A percentile compares a stretch with the other conserved stretches of the same genome.
Evolutionary conservation across 2,888 invertebrate genomes (phyloP).

Genomic region (Drosophila putrida): DNA sequence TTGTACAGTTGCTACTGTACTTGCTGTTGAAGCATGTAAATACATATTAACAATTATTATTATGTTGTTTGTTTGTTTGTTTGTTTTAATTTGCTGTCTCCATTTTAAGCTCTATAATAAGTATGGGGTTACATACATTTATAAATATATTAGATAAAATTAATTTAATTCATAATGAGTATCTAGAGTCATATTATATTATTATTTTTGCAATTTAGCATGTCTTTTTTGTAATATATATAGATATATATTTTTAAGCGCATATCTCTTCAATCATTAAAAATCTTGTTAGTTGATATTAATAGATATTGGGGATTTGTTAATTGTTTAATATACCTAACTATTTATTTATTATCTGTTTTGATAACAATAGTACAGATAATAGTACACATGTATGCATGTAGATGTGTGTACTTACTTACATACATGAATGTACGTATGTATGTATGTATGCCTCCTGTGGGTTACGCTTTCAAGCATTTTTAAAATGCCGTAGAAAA

Average conservation of each 20-base stretch:
- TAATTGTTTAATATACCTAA: slow-evolving; percentile 74
- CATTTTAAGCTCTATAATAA: slow-evolving; percentile 58
- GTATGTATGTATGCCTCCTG: slow-evolving; percentile 17
- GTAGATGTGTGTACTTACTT: slow-evolving; percentile 15
- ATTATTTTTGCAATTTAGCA: slow-evolving; percentile 23
- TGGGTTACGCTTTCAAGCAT: slow-evolving; percentile 36
- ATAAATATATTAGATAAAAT: slow-evolving; percentile 45
- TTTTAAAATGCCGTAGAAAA: slow-evolving; percentile 62
- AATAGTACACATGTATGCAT: slow-evolving; percentile 30
- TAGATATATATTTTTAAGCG: slow-evolving; percentile 35
- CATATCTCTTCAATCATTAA: slow-evolving; percentile 59
- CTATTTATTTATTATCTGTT: slow-evolving; percentile 41
- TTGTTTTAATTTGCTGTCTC: slow-evolving; percentile 28
- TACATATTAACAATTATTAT: slow-evolving; percentile 63
- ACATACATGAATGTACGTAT: slow-evolving; percentile 17
- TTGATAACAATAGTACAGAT: slow-evolving; percentile 26
- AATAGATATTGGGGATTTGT: slow-evolving; percentile 64
- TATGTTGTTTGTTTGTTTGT: slow-evolving; percentile 26
- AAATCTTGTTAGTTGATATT: slow-evolving; percentile 67
- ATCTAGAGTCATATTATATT: slow-evolving; percentile 17
- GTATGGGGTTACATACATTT: slow-evolving; percentile 39
- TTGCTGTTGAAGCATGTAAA: slow-evolving; percentile 34
- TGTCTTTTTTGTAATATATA: slow-evolving; percentile 22
- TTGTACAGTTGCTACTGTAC: slow-evolving; percentile 6
- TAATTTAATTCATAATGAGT: slow-evolving; percentile 31